Evolutionary conservation across 2,113 vertebrate species (phyloP).

Genomic region (Gadus chalcogrammus): DNA sequence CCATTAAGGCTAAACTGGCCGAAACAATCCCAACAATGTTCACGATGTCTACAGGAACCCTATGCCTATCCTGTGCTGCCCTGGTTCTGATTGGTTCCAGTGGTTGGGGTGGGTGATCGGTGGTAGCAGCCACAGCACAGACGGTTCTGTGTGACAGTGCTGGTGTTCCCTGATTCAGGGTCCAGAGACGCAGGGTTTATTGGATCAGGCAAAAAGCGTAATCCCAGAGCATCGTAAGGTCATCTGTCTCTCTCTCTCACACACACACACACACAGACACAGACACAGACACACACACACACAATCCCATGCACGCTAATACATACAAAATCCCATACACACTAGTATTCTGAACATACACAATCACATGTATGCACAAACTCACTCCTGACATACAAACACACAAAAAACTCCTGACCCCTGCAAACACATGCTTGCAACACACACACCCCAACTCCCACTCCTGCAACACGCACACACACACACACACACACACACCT

Average conservation of each 20-base stretch:
- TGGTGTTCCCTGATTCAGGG: neutral
- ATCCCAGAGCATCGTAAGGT: neutral
- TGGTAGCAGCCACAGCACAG: too few species aligned
- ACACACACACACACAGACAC: neutral
- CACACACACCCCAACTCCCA: neutral
- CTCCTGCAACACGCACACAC: too few species aligned
- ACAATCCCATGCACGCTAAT: too few species aligned
- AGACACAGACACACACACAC: too few species aligned
- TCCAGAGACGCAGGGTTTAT: neutral
- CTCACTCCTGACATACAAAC: neutral
- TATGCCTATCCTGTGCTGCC: too few species aligned
- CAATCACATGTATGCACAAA: slow-evolving; percentile 6
- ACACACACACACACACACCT: neutral
- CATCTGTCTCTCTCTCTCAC: neutral
- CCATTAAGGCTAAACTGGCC: too few species aligned
- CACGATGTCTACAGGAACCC: too few species aligned
- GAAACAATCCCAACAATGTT: too few species aligned
- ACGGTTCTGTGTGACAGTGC: too few species aligned
- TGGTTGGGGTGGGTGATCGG: too few species aligned
- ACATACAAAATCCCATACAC: too few species aligned
- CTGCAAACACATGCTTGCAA: neutral
- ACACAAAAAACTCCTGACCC: neutral
- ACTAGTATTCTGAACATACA: slow-evolving; percentile 1
- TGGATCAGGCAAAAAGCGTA: neutral
- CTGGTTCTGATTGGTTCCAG: too few species aligned